Evolutionary conservation across 2,888 invertebrate genomes (phyloP).

Genomic region (Parasteatoda lunata): DNA sequence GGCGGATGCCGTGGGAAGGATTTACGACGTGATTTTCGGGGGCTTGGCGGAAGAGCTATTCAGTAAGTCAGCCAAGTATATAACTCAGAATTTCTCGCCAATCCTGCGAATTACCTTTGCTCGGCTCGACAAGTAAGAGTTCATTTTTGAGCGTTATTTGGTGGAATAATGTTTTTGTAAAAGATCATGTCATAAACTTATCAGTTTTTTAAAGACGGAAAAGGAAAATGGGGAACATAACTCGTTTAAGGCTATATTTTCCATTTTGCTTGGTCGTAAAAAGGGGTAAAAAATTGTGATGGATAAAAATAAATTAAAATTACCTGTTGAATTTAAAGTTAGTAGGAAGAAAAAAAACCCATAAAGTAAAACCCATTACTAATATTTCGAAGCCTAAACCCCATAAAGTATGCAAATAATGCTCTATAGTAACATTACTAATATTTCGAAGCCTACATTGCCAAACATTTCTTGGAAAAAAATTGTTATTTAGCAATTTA

Average conservation of each 20-base stretch:
- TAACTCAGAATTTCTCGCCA: constrained; percentile 48
- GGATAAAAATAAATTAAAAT: no score
- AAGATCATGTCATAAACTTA: neutral
- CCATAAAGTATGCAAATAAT: no score
- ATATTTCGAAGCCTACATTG: no score
- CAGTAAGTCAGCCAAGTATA: constrained; percentile 49
- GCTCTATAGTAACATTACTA: no score
- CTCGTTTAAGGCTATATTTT: neutral
- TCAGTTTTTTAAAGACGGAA: neutral
- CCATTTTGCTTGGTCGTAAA: neutral
- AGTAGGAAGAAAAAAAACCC: no score
- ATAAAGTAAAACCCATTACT: no score
- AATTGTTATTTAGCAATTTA: no score
- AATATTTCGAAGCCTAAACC: no score
- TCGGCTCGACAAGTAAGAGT: no score
- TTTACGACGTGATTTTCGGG: constrained; percentile 38
- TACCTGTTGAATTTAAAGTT: no score
- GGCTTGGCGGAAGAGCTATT: constrained; percentile 32
- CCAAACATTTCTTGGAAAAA: no score
- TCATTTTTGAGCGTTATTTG: constrained; percentile 20
- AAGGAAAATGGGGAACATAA: neutral
- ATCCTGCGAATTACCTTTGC: neutral
- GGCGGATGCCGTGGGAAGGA: constrained; percentile 31
- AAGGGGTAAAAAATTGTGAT: no score
- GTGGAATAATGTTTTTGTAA: neutral